Base-by-base conservation (phyloP, 2,797 vertebrate species). In the Phalanger gymnotis region DNA sequence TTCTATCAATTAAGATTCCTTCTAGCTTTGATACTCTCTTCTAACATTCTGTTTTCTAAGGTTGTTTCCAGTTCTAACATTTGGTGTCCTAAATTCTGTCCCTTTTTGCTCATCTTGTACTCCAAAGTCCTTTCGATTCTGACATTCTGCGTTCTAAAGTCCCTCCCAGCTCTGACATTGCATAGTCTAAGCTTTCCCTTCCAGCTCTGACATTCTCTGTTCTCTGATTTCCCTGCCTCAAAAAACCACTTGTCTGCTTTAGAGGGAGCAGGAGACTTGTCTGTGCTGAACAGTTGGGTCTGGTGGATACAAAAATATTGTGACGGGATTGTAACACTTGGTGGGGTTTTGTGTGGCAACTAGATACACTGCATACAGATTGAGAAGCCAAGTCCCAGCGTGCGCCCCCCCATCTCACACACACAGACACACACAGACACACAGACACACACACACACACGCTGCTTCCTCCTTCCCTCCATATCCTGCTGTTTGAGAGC, bases 291-390 rank as follows among this genome's bases (percentile, higher is more conserved):
- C 58, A 54, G 61, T 53, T 25, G 4, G 92, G 97, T 97, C 94
- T 98, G 95, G 94, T 94, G 97, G 97, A 97, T 97, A 96, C 97
- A 87, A 96, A 96, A 97, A 97, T 97, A 97, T 97, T 97, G 56
- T 97, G 97, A 97, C 97, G 93, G 96, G 92, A 96, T 97, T 57
- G 95, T 89, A 90, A 92, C 52, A 53, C 90, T 90, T 19, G 28
- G 52, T 90, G 90, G 53, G 90, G 90, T 90, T 54, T 90, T 54
- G 90, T 54, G 51, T 53, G 90, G 52, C 51, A 90, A 54, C 52
- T 53, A 90, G 73, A 87, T 22, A 87, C 7, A 22, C 52, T 53
- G 52, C 28, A 53, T 54, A 31, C 30, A 90, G 90, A 52, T 31
- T 47, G 89, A 54, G 52, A 54, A 90, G 51, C 28, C 90, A 90